Conservation (phyloP, 2,888 invertebrate genomes). For the Deilephila porcellus region DNA sequence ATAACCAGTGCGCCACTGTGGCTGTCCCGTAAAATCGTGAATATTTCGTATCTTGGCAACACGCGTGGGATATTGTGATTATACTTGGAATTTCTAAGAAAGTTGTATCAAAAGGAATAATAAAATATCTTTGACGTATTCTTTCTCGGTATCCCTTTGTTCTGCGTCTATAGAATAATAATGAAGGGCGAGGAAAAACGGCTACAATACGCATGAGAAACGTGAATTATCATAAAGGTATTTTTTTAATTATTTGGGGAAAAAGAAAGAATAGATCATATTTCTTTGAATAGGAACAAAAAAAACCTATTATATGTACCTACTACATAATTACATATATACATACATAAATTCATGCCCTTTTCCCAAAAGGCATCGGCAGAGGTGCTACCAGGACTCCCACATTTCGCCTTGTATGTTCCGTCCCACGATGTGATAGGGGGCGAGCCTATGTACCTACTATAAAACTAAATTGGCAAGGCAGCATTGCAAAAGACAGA, state of each 20-base stretch:
- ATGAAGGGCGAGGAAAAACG: neutral
- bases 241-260: neutral
- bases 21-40: neutral
- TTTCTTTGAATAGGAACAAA: too few relatives aligned
- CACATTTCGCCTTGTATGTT: too few relatives aligned
- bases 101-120: constrained; percentile 11
- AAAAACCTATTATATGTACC: too few relatives aligned
- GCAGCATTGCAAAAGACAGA: neutral
- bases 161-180: constrained; percentile 12
- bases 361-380: too few relatives aligned
- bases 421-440: too few relatives aligned
- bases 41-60: neutral
- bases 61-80: neutral
- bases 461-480: neutral
- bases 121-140: neutral
- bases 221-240: neutral
- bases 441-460: too few relatives aligned
- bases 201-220: neutral
- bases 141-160: constrained; percentile 18
- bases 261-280: too few relatives aligned
- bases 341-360: too few relatives aligned
- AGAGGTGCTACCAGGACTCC: too few relatives aligned
- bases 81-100: constrained; percentile 7
- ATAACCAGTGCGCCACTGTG: neutral
- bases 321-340: too few relatives aligned